A percentile compares a stretch with the other conserved stretches of the same genome.
Evolutionary conservation across 2,888 invertebrate genomes (phyloP).

Genomic region (Xestia sexstrigata): DNA sequence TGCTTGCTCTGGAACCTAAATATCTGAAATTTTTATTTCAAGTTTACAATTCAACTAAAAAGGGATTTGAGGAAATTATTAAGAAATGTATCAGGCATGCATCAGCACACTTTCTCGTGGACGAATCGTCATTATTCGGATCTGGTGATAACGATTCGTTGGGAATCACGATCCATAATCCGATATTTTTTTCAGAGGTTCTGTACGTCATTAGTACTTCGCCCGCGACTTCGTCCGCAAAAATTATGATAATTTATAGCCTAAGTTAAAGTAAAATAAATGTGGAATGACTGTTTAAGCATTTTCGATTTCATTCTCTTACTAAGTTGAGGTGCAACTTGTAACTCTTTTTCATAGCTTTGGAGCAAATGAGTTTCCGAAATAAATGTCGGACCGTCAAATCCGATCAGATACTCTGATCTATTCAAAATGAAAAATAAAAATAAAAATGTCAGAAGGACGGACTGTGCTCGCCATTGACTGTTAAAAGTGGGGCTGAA

Average conservation of each 20-base stretch:
- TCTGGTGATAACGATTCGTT: neutral
- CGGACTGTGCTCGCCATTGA: too few species aligned
- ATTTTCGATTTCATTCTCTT: neutral
- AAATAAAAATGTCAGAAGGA: too few species aligned
- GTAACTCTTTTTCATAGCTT: too few species aligned
- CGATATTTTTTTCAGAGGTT: neutral
- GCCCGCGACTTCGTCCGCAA: too few species aligned
- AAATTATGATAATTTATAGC: too few species aligned
- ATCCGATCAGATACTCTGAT: too few species aligned
- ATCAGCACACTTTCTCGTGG: neutral
- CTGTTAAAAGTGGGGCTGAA: too few species aligned
- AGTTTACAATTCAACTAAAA: neutral
- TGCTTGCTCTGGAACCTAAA: neutral
- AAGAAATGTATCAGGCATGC: neutral
- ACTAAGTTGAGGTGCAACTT: too few species aligned
- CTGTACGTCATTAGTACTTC: too few species aligned
- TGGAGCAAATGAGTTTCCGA: too few species aligned
- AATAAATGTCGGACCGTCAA: too few species aligned
- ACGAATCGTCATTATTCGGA: neutral
- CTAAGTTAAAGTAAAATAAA: neutral
- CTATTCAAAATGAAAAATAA: too few species aligned
- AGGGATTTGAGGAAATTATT: neutral
- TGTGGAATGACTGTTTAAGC: neutral
- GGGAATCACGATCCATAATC: neutral
- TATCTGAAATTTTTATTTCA: constrained; percentile 10